phyloP scores from a whole-genome alignment of 2,888 invertebrate genomes.

The Criorhina ranunculi region DNA sequence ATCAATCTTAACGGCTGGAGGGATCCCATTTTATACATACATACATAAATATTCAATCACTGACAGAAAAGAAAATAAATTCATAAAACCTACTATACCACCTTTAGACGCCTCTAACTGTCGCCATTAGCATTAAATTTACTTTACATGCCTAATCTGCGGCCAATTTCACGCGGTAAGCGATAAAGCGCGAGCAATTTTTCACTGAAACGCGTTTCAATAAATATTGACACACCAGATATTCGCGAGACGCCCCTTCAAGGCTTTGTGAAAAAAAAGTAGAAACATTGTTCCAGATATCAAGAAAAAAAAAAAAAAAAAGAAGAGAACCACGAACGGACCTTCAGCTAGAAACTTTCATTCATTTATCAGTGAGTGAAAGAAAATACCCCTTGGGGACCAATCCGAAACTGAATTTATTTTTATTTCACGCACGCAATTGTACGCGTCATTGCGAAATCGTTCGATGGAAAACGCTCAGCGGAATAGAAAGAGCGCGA shows the following conservation, averaged over 20 bases:
- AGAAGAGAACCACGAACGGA: constrained; percentile 28
- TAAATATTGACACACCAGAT: constrained; percentile 65
- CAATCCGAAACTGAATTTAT: constrained; percentile 72
- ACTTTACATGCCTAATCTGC: constrained; percentile 70
- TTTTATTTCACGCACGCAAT: constrained; percentile 75
- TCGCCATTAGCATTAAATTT: constrained; percentile 57
- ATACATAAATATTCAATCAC: not conserved
- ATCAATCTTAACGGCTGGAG: constrained; percentile 37
- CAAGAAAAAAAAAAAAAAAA: not conserved
- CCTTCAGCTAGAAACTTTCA: constrained; percentile 42
- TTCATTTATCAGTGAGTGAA: constrained; percentile 72
- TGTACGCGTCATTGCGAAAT: constrained; percentile 69
- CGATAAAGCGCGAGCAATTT: constrained; percentile 64
- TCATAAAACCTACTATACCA: not conserved
- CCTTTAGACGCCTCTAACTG: constrained; percentile 22
- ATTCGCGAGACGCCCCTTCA: constrained; percentile 2
- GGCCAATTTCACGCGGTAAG: constrained; percentile 66
- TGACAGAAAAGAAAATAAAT: not conserved
- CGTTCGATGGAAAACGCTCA: constrained; percentile 56
- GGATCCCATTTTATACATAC: not conserved
- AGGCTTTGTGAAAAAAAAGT: constrained; percentile 6
- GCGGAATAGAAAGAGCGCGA: constrained; percentile 3
- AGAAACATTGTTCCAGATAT: constrained; percentile 25
- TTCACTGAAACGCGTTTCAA: constrained; percentile 57
- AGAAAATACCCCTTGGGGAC: constrained; percentile 73